Evolutionary conservation across 23 tunicate genomes (phyloP), one percentile per base, ranked within the genome.

Genomic region (Clavelina lepadiformis): DNA sequence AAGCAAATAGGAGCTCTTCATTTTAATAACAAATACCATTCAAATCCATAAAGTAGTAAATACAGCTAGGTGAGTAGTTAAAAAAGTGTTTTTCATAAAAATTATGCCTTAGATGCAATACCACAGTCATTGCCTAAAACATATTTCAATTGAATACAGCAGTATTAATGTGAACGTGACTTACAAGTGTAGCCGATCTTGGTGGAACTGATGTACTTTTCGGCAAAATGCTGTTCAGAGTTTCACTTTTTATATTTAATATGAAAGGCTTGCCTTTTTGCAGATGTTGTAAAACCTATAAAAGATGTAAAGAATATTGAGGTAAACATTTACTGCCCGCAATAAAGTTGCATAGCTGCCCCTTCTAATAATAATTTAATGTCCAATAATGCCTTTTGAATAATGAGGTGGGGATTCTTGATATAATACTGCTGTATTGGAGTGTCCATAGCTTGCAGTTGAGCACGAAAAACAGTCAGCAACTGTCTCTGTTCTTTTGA

Each of bases 401-500:
- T 57, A 46, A 88, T 80, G 3, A 88, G 68, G 32, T 80, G 88
- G 23, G 96, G 96, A 38, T 88, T 80, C 23, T 74, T 60, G 35
- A 88, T 63, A 63, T 88, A 88, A 69, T 88, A 88, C 46, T 88
- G 83, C 49, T 80, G 87, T 4, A 88, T 63, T 13, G 87, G 78
- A 1, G 61, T 64, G 18, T 85, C 86, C 96, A 88, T 80, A 19
- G 88, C 26, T 37, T 69, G 76, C 31, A 88, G 70, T 37, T 88
- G 96, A 19, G 96, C 96, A 25, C 79, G 74, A 68, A 88, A 88
- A 21, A 78, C 96, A n/a, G 79, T 47, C 29, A 75, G 65, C 46
- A 88, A 61, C 53, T 88, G 96, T 53, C 68, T 85, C 31, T 88
- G 96, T 44, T 88, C 87, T 64, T 38, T 79, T 46, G 85, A 30